These are phyloP conservation scores for Neoarius graeffei DNA, from an alignment of 2,113 vertebrate genomes.

Conservation along the genomic window DNA sequence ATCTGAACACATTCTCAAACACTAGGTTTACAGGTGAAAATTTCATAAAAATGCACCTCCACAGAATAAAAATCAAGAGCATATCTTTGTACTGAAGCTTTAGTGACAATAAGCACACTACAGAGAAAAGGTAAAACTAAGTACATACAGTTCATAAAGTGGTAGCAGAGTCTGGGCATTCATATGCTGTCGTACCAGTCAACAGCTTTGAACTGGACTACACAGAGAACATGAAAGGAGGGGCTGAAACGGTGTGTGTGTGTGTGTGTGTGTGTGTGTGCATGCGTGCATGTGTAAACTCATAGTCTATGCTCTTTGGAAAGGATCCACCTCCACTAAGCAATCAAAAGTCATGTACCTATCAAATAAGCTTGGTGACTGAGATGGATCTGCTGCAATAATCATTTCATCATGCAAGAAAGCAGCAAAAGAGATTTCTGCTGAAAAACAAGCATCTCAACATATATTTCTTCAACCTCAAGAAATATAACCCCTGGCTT, in stretches of 20 bases:
- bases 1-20: neutral
- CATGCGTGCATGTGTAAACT: slow-evolving; percentile 15
- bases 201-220: slow-evolving; percentile 33
- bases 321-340: neutral
- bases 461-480: neutral
- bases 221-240: slow-evolving; percentile 38
- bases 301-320: slow-evolving; percentile 36
- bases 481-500: neutral
- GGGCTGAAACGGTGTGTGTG: slow-evolving; percentile 5
- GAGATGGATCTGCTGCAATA: neutral
- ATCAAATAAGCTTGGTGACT: neutral
- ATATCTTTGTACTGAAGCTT: neutral
- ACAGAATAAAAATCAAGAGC: neutral
- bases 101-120: neutral
- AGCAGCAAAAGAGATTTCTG: neutral
- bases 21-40: no score
- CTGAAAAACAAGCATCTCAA: neutral
- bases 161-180: neutral
- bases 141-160: neutral
- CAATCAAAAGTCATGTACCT: neutral
- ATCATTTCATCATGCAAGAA: neutral
- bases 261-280: neutral
- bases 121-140: neutral
- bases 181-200: slow-evolving; percentile 13
- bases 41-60: neutral